Percentiles rank a stretch among this genome's conserved stretches.
Evolutionary conservation across 1,140 invertebrate species (phyloP).

Genomic region (Ericerus pela): DNA sequence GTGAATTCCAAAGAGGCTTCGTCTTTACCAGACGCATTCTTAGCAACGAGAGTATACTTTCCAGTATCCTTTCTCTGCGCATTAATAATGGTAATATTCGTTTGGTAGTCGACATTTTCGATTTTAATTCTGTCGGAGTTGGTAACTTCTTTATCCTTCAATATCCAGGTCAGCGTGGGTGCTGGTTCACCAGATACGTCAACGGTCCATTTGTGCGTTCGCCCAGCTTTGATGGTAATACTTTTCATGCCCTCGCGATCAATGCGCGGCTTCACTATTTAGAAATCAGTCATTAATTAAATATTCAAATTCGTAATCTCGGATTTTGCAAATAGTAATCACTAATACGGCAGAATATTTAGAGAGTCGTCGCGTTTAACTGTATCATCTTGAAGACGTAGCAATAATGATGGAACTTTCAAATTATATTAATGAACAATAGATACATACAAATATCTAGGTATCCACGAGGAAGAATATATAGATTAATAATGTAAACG

Average conservation of each 20-base stretch:
- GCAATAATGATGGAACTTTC: too few relatives aligned
- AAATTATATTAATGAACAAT: too few relatives aligned
- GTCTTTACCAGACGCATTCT: slow-evolving; percentile 80
- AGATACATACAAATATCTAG: too few relatives aligned
- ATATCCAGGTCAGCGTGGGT: slow-evolving; percentile 71
- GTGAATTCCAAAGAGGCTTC: slow-evolving; percentile 78
- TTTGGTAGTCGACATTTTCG: slow-evolving; percentile 81
- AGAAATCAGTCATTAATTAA: neutral
- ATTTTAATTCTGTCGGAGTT: slow-evolving; percentile 74
- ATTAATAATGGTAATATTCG: slow-evolving; percentile 70
- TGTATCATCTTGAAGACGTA: too few relatives aligned
- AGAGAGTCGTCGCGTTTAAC: too few relatives aligned
- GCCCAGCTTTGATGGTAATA: slow-evolving; percentile 70
- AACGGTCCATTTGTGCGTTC: slow-evolving; percentile 83
- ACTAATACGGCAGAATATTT: too few relatives aligned
- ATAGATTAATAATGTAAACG: too few relatives aligned
- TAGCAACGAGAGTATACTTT: slow-evolving; percentile 73
- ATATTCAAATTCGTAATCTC: slow-evolving; percentile 21
- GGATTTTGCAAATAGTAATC: too few relatives aligned
- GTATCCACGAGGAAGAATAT: too few relatives aligned
- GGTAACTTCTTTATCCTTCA: slow-evolving; percentile 63
- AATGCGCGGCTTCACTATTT: slow-evolving; percentile 74
- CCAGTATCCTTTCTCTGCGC: slow-evolving; percentile 77
- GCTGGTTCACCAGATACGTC: slow-evolving; percentile 80
- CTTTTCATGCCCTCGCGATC: slow-evolving; percentile 77